Base-by-base conservation (phyloP, 2,797 vertebrate genomes). In the Hippoglossus hippoglossus region DNA sequence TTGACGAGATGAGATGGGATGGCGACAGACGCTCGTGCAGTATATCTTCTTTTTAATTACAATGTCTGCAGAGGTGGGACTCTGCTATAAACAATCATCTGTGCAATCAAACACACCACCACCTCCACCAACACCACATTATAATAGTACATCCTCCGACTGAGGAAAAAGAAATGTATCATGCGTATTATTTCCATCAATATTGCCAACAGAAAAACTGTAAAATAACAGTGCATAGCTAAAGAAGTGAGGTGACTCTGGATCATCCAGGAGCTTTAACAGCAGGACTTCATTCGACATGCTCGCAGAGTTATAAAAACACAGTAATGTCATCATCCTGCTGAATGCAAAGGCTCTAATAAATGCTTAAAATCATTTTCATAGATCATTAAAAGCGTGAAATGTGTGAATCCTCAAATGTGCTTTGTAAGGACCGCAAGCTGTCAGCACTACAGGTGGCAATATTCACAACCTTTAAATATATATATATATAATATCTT, bases 11-110 rank as follows among this genome's bases (percentile, higher is more conserved):
- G 87, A 90, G 91, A 92, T 85, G 86, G 85, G 84, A 87, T 86
- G 85, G 93, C 74, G 85, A 93, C 89, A 89, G 82, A 86, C 71
- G 71, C 85, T 76, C 88, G 81, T 69, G 83, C 82, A 71, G 84
- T 85, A 89, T 85, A 88, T 93, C 85, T 89, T 92, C 81, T 89
- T 93, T 93, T 93, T 95, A 95, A 95, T 95, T 93, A 95, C 84
- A 93, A 93, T 64, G 93, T 94, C 94, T 94, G 93, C 87, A 89
- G 90, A 91, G 87, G 88, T 89, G 90, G 89, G 83, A 88, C 82
- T 81, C 73, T 47, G 82, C 90, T 85, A 90, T 94, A 94, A 95
- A 95, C 93, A 94, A 93, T 94, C 90, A 95, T 93, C 93, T 90
- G 88, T 86, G 84, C 90, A 84, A 92, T 89, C 86, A 89, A 87